Evolutionary conservation across 2,888 invertebrate genomes (phyloP), one percentile per base, ranked within the genome.

Genomic region (Tenthredo distinguenda): DNA sequence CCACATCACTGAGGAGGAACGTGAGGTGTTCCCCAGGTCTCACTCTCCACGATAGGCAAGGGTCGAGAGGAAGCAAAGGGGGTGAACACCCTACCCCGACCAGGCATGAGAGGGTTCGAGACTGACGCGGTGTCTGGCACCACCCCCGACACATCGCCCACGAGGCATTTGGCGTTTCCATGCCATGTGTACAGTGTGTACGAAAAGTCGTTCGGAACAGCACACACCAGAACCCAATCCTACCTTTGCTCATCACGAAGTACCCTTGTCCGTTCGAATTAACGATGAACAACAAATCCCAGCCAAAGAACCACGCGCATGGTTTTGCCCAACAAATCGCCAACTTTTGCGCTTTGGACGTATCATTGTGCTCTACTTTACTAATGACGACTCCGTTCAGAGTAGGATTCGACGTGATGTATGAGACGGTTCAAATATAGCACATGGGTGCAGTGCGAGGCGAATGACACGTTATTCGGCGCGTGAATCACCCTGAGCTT

Each of bases 61-160:
- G 76, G 85, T 40, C 37, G 76, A 47, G 85, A 77, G 85, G 85
- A 31, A 55, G 65, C 21, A 65, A 55, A 65, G 58, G 85, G 83
- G 68, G 82, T 65, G 9, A 65, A 71, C 83, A 83, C 50, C 83
- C 83, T 68, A 65, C 68, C 31, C 47, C 47, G 26, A 71, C 21
- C 50, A 6, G 50, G 10, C 68, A 71, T 83, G 77, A 65, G 85
- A 81, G 58, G 85, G 50, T 81, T 81, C 58, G 71, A 58, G 68
- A 50, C 71, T 68, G 68, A 55, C 71, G 68, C 85, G 79, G 85
- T 85, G 85, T 85, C 85, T 85, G 85, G 85, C 81, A 85, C 85
- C 71, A 71, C 26, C 83, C 71, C 83, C 83, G 31, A 83, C 83
- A 83, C 83, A 83, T 83, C 83, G 55, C 83, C 47, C 68, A 83